Evolutionary conservation across 2,113 vertebrate genomes (phyloP), one percentile per base, ranked within the genome.

Genomic region (Limnothrissa miodon): DNA sequence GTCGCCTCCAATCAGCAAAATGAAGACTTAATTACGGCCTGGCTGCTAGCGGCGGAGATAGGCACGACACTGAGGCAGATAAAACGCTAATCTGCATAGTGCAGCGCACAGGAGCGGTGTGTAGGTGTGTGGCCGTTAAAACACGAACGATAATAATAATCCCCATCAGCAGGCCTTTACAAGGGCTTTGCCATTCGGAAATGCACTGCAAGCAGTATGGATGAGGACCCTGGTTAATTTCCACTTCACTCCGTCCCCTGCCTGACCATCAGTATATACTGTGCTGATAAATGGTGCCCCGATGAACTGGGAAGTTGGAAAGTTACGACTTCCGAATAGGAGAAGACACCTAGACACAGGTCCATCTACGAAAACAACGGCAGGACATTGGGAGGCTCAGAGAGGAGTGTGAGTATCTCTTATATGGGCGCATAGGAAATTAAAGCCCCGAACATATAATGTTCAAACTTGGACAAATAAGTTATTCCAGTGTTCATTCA

Each of bases 161-260:
- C 29, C 11, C 13, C 66, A 36, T 33, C 33, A 33, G 10, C 33
- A 39, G 6, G n/a, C 29, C 59, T 62, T 25, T 62, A 29, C 6
- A 25, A 62, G 59, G 59, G n/a, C 66, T 74, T 33, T 74, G 66
- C 9, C 66, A 74, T 74, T 66, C 17, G 66, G 33, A 74, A 74
- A 36, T 33, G 66, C 66, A 74, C 29, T n/a, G 66, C 29, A 74
- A 15, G 66, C 66, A 74, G 33, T 74, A 6, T 33, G 59, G 66
- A 39, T 15, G 25, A 11, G 59, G 9, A 13, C 66, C 17, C 33
- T 15, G 29, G 1, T 74, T 17, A 4, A 36, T 15, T 36, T 17
- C 33, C 33, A 13, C 2, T 17, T 39, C 62, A 17, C 15, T 74
- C 66, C 2, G n/a, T 66, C 25, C 59, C 29, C 23, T 25, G 1